Evolutionary conservation across 2,888 invertebrate genomes (phyloP).

Genomic region (Xanthorhoe designata): DNA sequence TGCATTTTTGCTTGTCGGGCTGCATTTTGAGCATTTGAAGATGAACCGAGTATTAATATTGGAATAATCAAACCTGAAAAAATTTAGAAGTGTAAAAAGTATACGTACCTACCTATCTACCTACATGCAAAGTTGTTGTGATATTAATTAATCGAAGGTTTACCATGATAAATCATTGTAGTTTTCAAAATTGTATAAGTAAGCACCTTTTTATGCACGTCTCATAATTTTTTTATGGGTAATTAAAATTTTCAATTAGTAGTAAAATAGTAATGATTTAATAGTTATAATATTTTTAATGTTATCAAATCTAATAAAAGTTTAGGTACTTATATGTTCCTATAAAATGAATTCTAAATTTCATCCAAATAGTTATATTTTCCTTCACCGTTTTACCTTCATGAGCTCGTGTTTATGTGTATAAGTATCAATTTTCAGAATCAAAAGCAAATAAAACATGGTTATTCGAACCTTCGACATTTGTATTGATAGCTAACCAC

Average conservation of each 20-base stretch:
- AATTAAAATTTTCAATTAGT: background rate
- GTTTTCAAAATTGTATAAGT: background rate
- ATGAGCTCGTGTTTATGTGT: too few relatives aligned
- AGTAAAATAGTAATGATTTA: background rate
- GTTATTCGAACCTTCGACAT: too few relatives aligned
- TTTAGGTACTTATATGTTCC: too few relatives aligned
- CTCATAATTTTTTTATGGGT: background rate
- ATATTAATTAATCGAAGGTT: background rate
- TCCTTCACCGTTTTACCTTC: too few relatives aligned
- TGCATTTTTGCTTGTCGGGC: background rate
- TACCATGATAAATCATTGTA: background rate
- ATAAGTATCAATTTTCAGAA: too few relatives aligned
- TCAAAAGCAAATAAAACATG: too few relatives aligned
- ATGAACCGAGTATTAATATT: background rate
- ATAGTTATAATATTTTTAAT: too few relatives aligned
- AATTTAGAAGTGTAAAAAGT: background rate
- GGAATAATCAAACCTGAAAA: background rate
- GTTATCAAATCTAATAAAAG: too few relatives aligned
- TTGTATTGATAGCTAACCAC: too few relatives aligned
- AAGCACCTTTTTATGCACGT: background rate
- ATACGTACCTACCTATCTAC: too few relatives aligned
- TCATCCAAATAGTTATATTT: too few relatives aligned
- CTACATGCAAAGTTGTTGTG: background rate
- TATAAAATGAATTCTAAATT: too few relatives aligned
- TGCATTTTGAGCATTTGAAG: constrained; percentile 1